These are phyloP conservation scores for Tachyglossus aculeatus DNA, from an alignment of 2,797 vertebrate species.

Conservation along the genomic window DNA sequence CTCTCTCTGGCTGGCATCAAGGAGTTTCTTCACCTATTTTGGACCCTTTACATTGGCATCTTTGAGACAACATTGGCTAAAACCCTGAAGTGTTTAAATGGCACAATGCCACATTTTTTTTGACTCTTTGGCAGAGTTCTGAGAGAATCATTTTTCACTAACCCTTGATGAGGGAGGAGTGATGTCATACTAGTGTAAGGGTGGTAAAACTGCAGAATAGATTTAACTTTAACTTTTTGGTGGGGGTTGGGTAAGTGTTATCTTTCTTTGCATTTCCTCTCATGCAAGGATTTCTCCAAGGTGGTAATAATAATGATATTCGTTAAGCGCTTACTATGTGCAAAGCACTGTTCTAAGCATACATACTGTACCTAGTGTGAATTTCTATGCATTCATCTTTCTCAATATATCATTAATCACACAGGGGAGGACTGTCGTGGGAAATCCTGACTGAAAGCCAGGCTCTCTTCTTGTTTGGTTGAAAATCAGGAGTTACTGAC, in stretches of 20 bases:
- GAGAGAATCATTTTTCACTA: too few species aligned
- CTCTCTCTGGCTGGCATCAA: conserved; percentile 9
- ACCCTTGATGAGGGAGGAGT: too few species aligned
- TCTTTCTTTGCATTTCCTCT: too few species aligned
- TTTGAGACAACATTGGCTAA: conserved; percentile 28
- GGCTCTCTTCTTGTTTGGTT: neutral
- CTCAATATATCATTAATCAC: conserved; percentile 46
- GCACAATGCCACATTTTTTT: too few species aligned
- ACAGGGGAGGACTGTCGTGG: conserved; percentile 14
- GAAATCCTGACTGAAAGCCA: conserved; percentile 30
- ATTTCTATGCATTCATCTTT: conserved; percentile 32
- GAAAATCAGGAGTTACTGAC: conserved; percentile 19
- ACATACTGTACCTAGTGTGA: conserved; percentile 9
- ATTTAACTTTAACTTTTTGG: conserved; percentile 46
- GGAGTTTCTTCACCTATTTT: conserved; percentile 10
- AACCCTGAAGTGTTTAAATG: too few species aligned
- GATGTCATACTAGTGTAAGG: too few species aligned
- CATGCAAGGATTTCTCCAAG: conserved; percentile 47
- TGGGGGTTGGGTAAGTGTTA: too few species aligned
- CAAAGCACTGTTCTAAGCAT: too few species aligned
- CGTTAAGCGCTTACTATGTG: too few species aligned
- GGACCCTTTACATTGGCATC: conserved; percentile 15
- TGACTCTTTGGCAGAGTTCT: too few species aligned
- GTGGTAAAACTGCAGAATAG: too few species aligned
- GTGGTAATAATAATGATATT: too few species aligned